Evolutionary conservation across 2,888 invertebrate species (phyloP).

Genomic region (Venustoraphidia nigricollis): DNA sequence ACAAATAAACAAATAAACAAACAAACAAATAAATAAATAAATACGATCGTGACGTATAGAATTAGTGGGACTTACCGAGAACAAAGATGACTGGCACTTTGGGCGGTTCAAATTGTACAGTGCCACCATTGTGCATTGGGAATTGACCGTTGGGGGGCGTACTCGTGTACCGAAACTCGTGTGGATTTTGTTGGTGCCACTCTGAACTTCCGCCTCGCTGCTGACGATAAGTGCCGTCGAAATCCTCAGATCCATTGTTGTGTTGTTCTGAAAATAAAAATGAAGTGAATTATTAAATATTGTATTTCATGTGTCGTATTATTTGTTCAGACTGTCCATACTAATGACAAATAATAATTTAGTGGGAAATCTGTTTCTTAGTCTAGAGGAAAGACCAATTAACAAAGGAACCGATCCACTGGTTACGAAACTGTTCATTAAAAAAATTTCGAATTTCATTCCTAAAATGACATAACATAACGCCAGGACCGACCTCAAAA

Average conservation of each 20-base stretch:
- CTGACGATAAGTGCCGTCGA: constrained; percentile 19
- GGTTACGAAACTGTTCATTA: no score
- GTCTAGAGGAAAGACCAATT: no score
- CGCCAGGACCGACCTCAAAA: no score
- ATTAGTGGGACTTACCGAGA: constrained; percentile 42
- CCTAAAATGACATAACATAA: no score
- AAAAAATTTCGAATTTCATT: no score
- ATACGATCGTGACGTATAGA: neutral
- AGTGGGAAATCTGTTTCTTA: no score
- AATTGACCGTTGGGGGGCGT: constrained; percentile 56
- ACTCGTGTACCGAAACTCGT: constrained; percentile 29
- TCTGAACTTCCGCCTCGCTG: constrained; percentile 25
- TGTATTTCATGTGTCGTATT: neutral
- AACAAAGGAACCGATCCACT: no score
- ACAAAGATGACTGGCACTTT: constrained; percentile 81
- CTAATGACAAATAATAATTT: no score
- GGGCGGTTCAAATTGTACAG: constrained; percentile 72
- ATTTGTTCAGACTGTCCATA: neutral
- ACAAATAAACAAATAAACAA: no score
- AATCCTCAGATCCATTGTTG: constrained; percentile 55
- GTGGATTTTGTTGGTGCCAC: constrained; percentile 36
- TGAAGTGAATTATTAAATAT: neutral
- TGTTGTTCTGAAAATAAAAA: constrained; percentile 41
- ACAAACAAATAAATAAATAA: no score
- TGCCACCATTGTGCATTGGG: constrained; percentile 64